phyloP scores from a whole-genome alignment of 2,888 invertebrate species.

The Venusia cambrica region DNA sequence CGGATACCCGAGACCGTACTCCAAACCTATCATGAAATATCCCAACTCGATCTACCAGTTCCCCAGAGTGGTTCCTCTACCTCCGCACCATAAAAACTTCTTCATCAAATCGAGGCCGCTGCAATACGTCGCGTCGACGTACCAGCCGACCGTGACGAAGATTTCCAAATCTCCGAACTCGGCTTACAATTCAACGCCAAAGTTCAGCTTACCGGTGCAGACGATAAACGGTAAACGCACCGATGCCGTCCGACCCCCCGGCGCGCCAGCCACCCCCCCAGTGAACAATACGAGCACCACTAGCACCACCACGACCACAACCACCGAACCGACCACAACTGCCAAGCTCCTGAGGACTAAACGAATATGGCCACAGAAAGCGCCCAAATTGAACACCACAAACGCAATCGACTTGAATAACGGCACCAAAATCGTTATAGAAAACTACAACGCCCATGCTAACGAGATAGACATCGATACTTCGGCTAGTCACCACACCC shows the following conservation, averaged over 20 bases:
- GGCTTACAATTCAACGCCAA: too few species aligned
- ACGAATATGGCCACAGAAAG: constrained; percentile 69
- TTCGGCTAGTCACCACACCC: constrained; percentile 42
- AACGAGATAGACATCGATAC: constrained; percentile 46
- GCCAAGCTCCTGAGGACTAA: constrained; percentile 60
- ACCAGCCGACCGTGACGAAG: constrained; percentile 46
- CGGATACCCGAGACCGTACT: constrained; percentile 48
- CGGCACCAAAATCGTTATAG: constrained; percentile 34
- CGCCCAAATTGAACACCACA: constrained; percentile 45
- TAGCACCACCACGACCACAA: constrained; percentile 45
- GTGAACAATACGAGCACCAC: constrained; percentile 36
- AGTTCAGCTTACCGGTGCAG: constrained; percentile 63
- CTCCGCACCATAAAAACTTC: constrained; percentile 42
- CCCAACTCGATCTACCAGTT: constrained; percentile 60
- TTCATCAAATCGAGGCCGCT: constrained; percentile 46
- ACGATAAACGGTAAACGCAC: constrained; percentile 64
- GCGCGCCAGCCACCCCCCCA: constrained; percentile 24
- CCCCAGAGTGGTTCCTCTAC: constrained; percentile 57
- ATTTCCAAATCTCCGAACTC: too few species aligned
- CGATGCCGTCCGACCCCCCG: constrained; percentile 60
- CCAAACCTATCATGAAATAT: constrained; percentile 46
- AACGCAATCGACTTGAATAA: constrained; percentile 40
- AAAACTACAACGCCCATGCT: constrained; percentile 35
- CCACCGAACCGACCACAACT: constrained; percentile 57
- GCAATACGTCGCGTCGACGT: constrained; percentile 49